A percentile compares a stretch with the other conserved stretches of the same genome.
These are phyloP conservation scores for Denticeps clupeoides DNA, from an alignment of 2,797 vertebrate genomes.

Conservation along the genomic window DNA sequence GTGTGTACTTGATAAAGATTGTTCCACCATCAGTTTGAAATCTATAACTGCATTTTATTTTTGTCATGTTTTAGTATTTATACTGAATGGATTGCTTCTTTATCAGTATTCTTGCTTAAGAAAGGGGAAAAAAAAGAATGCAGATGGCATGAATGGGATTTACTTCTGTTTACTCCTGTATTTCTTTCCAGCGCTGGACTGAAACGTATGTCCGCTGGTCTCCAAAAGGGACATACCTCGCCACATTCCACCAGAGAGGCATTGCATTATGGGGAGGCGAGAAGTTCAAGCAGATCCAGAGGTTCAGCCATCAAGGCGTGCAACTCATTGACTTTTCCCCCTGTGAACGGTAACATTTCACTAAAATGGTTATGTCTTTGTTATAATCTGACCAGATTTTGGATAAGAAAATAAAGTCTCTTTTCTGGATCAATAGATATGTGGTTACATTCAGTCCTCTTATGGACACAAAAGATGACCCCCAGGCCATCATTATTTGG, in stretches of 20 bases:
- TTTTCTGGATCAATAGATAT: slow-evolving; percentile 55
- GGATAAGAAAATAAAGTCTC: no score
- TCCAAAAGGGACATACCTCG: slow-evolving; percentile 89
- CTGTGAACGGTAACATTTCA: background rate
- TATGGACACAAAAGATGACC: slow-evolving; percentile 94
- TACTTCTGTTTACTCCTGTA: background rate
- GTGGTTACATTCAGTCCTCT: slow-evolving; percentile 93
- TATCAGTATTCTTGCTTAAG: no score
- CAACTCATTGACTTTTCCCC: slow-evolving; percentile 53
- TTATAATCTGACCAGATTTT: no score
- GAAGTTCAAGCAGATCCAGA: slow-evolving; percentile 97
- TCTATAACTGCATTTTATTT: background rate
- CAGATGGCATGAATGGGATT: no score
- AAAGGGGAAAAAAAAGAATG: no score
- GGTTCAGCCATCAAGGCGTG: slow-evolving; percentile 92
- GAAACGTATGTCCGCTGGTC: slow-evolving; percentile 98
- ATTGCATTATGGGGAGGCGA: slow-evolving; percentile 96
- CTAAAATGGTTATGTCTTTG: no score
- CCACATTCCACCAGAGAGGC: slow-evolving; percentile 91
- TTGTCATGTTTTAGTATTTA: slow-evolving; percentile 5
- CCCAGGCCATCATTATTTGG: slow-evolving; percentile 98
- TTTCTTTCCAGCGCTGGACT: slow-evolving; percentile 71
- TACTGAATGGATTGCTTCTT: background rate
- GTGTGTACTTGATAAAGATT: no score
- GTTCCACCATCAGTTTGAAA: no score